Base-by-base conservation (phyloP, 2,888 invertebrate genomes). In the Lamellibrachia satsuma region DNA sequence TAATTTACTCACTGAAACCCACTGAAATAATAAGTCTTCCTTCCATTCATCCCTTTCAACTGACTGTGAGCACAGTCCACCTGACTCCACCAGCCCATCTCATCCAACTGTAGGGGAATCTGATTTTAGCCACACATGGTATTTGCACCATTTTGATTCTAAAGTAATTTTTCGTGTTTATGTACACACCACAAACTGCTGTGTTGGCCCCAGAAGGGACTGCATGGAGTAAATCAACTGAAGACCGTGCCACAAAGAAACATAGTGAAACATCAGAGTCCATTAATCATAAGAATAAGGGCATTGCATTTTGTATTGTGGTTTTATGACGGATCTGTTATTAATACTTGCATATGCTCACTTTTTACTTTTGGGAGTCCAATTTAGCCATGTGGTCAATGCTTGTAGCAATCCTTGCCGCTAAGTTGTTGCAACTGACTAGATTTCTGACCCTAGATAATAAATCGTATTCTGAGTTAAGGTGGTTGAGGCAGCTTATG, bases 291-390 rank as follows among this genome's bases (percentile, higher is more conserved):
- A 75, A 75, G 22, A 75, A 75, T 11, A 57, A 11, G 15, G n/a
- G 75, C n/a, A 22, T 75, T n/a, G 22, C 75, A 75, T 75, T 75
- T 75, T 75, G 22, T 22, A 4, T 75, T 75, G 22, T 22, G 15
- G 15, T 75, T 4, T 15, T 15, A 75, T 75, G 75, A 75, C 22
- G 75, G 75, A 75, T 75, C 75, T 75, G 75, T 75, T 75, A 75
- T 22, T 75, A 75, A 75, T 75, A 75, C 75, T 75, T 75, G 75
- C 75, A 75, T 75, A 75, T 75, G 75, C 75, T 75, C 75, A 15
- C 22, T 75, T 11, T 6, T 75, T 75, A 75, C n/a, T 75, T 55
- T 75, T 75, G 75, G n/a, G 75, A 75, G 75, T 75, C 75, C 75
- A 75, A 22, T 75, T 75, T 75, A 75, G 75, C 75, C n/a, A n/a